These are phyloP conservation scores for Mellivora capensis DNA, from an alignment of 2,113 vertebrate genomes.

Conservation along the genomic window DNA sequence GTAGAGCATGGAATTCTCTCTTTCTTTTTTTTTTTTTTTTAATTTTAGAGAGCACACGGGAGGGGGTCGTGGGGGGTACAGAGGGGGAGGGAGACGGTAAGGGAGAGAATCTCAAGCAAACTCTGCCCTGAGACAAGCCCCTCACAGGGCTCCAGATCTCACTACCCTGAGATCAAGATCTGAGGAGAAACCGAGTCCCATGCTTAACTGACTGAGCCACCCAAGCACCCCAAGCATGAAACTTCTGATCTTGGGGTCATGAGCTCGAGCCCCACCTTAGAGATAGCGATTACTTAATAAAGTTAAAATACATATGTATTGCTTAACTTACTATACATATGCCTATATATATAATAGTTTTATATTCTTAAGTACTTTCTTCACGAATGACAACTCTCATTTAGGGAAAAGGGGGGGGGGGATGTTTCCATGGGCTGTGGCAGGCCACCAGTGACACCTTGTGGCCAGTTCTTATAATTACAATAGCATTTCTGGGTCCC, in stretches of 20 bases:
- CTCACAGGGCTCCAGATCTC: no score
- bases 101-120: background rate
- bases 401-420: fast-evolving
- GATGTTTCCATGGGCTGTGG: background rate
- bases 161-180: no score
- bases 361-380: background rate
- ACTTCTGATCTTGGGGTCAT: background rate
- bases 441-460: background rate
- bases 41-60: background rate
- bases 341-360: background rate
- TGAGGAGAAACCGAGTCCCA: no score
- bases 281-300: background rate
- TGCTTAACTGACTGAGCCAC: no score
- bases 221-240: background rate
- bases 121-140: no score
- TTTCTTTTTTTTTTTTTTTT: background rate
- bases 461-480: background rate
- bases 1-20: background rate
- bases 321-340: background rate
- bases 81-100: background rate
- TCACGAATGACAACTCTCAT: background rate
- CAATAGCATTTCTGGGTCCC: background rate
- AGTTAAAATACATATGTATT: background rate
- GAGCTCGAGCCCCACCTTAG: background rate
- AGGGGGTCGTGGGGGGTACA: no score